Base-by-base conservation (phyloP, 2,888 invertebrate species). In the Auanema freiburgensis region DNA sequence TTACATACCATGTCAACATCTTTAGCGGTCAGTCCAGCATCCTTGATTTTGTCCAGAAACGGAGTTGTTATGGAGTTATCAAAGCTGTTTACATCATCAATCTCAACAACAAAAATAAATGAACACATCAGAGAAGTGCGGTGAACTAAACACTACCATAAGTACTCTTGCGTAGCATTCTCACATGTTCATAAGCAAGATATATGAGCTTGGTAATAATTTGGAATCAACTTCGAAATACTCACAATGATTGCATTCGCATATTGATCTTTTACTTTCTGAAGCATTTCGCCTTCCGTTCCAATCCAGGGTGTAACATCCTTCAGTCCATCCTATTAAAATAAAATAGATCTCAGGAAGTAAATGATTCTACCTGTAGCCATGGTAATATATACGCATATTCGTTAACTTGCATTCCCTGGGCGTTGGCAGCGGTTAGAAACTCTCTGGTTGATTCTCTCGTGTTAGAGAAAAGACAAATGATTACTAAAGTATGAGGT, bases 231-330 rank as follows among this genome's bases (percentile, higher is more conserved):
- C 33, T 3, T 33, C 33, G 3, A 16, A 6, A 25, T n/a, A 40
- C 69, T 63, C 53, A 80, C 80, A 60, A 81, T 81, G 49, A 81
- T 78, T 0, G 79, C 66, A 58, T 79, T 80, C 12, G 77, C 72
- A 62, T 79, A 81, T 61, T 76, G 76, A 56, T 79, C 79, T 53
- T 78, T 79, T 21, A 83, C 74, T 53, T 83, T 80, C 57, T 82
- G 81, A 33, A 80, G 67, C 68, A 77, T 76, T 14, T 78, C 74
- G 16, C 82, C 82, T 53, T 82, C 82, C 6, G 76, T 57, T 23
- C 82, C 82, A 18, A 78, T 76, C 82, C 82, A 82, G 5, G 82
- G 82, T 18, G 79, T 71, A 18, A 77, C 62, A 65, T 82, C 82
- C 60, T 83, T 82, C 12, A 77, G 74, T 23, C 80, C 82, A 44